Conservation (phyloP, 2,113 vertebrate species). For the Pterophyllum scalare region DNA sequence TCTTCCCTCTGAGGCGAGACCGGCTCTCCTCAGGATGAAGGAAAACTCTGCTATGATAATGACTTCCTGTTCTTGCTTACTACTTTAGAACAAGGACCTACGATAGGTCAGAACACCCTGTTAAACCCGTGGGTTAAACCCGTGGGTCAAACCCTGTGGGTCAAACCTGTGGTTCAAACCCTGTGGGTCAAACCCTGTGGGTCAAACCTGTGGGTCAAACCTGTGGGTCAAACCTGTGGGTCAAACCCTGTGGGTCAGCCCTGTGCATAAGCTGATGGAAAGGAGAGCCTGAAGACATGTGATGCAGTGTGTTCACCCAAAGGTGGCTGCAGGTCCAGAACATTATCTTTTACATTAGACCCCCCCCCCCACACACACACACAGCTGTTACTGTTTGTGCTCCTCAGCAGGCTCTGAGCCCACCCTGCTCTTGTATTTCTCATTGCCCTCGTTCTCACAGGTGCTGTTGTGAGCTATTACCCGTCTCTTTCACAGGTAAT, state of each 20-base stretch:
- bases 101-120: neutral
- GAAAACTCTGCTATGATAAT: neutral
- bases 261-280: neutral
- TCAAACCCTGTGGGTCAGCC: too few species aligned
- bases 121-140: too few species aligned
- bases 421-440: conserved; percentile 19
- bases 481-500: conserved; percentile 51
- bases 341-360: neutral
- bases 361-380: neutral
- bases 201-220: neutral
- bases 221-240: neutral
- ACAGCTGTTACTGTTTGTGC: neutral
- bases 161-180: too few species aligned
- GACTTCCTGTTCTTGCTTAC: neutral
- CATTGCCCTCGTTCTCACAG: conserved; percentile 15
- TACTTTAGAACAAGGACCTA: neutral
- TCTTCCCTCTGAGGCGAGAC: neutral
- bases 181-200: too few species aligned
- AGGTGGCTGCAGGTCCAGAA: neutral
- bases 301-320: neutral
- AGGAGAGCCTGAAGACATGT: neutral
- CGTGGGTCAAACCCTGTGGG: too few species aligned
- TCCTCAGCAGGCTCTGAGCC: neutral
- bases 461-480: conserved; percentile 29
- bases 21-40: neutral